Percentiles rank a stretch among this genome's conserved stretches.
Conservation (phyloP, 2,888 invertebrate species). For the Cheilosia scutellata region DNA sequence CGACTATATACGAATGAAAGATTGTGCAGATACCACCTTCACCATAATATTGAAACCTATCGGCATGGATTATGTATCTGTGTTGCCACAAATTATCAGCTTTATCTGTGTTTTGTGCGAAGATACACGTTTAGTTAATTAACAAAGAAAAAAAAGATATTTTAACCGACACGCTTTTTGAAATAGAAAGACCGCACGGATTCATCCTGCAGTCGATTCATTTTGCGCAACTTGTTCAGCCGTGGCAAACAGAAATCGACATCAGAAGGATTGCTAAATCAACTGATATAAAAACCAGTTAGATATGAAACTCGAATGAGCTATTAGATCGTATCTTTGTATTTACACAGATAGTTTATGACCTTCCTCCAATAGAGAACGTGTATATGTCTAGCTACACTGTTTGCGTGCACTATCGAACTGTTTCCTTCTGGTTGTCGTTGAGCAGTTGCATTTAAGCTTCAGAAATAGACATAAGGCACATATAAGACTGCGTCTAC, state of each 20-base stretch:
- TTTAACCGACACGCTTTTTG: neutral
- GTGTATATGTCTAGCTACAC: neutral
- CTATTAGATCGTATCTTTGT: constrained; percentile 36
- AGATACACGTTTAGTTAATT: constrained; percentile 13
- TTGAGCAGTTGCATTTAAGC: neutral
- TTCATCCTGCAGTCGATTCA: constrained; percentile 23
- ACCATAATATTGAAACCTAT: neutral
- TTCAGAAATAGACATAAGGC: neutral
- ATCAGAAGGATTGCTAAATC: constrained; percentile 26
- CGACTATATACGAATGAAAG: neutral
- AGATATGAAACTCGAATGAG: constrained; percentile 16
- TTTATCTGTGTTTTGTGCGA: neutral
- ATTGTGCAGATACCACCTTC: neutral
- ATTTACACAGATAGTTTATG: constrained; percentile 34
- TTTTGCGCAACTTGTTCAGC: constrained; percentile 10
- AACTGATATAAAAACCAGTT: constrained; percentile 30
- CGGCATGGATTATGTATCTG: neutral
- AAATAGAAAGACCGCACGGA: constrained; percentile 1
- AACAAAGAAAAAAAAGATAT: neutral
- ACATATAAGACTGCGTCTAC: neutral
- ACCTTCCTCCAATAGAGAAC: constrained; percentile 23
- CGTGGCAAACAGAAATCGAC: neutral
- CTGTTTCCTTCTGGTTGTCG: neutral
- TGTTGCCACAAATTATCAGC: neutral
- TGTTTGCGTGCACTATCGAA: constrained; percentile 17